Evolutionary conservation across 37 sponge, comb jelly and placozoan genomes (phyloP).

Genomic region (Cliona cf. orientalis): DNA sequence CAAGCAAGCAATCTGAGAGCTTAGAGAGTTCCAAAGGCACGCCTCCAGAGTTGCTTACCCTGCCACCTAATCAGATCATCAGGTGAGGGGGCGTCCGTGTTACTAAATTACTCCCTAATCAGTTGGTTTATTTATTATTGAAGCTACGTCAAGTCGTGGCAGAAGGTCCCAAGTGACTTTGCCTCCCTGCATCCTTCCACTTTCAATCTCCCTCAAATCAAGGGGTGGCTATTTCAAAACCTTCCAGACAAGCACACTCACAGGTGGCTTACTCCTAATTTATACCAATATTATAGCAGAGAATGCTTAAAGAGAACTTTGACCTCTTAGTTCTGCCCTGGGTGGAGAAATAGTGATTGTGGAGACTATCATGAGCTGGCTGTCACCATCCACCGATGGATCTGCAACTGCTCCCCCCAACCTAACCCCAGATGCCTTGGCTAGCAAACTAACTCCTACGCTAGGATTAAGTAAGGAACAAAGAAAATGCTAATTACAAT

Average conservation of each 20-base stretch:
- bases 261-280: constrained; percentile 19
- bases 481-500: no score
- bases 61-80: no score
- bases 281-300: neutral
- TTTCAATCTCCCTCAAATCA: constrained; percentile 30
- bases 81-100: no score
- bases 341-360: constrained; percentile 65
- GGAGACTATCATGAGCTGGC: constrained; percentile 33
- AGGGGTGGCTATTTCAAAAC: constrained; percentile 70
- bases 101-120: no score
- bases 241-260: constrained; percentile 50
- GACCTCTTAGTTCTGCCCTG: constrained; percentile 9
- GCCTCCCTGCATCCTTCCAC: neutral
- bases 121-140: no score
- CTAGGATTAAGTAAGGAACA: constrained; percentile 34
- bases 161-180: constrained; percentile 39
- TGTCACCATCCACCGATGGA: neutral
- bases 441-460: constrained; percentile 22
- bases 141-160: constrained; percentile 70
- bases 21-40: neutral
- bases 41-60: neutral
- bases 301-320: no score
- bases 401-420: neutral
- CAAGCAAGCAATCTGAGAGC: neutral
- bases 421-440: constrained; percentile 42